Conservation (phyloP, 2,113 vertebrate species). For the Potamarius usumacintae region DNA sequence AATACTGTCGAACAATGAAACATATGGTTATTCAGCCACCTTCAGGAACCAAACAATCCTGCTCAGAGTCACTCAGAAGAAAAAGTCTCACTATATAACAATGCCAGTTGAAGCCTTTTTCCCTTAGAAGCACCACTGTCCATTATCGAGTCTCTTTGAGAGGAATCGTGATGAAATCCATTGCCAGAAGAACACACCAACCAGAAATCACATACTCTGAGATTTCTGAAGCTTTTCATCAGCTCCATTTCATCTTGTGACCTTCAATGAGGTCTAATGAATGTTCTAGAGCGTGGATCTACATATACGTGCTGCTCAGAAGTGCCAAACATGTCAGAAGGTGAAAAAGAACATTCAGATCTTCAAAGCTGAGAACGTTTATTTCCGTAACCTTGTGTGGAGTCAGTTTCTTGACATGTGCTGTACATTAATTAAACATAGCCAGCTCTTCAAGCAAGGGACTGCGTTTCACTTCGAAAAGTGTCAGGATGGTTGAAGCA, state of each 20-base stretch:
- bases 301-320: neutral
- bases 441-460: neutral
- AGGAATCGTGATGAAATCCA: slow-evolving; percentile 18
- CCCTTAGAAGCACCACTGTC: neutral
- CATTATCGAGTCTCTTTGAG: slow-evolving; percentile 23
- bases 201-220: neutral
- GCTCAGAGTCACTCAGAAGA: no score
- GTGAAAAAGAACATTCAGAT: neutral
- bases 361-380: slow-evolving; percentile 18
- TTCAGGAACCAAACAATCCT: neutral
- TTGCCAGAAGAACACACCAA: neutral
- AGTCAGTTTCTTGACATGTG: slow-evolving; percentile 8
- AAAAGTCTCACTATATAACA: slow-evolving; percentile 15
- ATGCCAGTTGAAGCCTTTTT: neutral
- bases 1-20: neutral
- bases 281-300: slow-evolving; percentile 13
- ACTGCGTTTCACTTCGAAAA: neutral
- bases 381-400: slow-evolving; percentile 37
- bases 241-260: slow-evolving; percentile 14
- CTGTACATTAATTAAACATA: slow-evolving; percentile 10
- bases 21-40: neutral
- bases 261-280: slow-evolving; percentile 16
- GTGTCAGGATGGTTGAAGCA: neutral
- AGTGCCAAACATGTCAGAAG: slow-evolving; percentile 27
- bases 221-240: slow-evolving; percentile 28